Percentiles rank a stretch among this genome's conserved stretches.
These are phyloP conservation scores for Tympanoctomys barrerae DNA, from an alignment of 2,797 vertebrate genomes.

Conservation along the genomic window DNA sequence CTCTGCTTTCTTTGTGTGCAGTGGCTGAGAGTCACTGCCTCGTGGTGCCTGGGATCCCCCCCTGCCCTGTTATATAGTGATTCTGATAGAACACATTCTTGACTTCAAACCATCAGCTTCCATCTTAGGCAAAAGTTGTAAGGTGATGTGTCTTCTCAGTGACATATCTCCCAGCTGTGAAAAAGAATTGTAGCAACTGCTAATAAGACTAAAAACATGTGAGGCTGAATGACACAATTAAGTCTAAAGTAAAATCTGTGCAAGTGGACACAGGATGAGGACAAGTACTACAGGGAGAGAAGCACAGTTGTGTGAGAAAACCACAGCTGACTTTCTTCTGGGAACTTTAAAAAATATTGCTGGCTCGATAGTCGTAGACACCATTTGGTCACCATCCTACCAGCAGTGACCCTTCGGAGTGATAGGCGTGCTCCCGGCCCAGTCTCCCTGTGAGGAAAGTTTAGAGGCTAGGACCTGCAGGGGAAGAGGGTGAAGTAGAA, in stretches of 20 bases:
- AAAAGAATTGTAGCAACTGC: neutral
- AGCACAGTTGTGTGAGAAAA: neutral
- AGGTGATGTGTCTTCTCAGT: neutral
- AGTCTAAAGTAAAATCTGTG: neutral
- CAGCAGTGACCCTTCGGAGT: neutral
- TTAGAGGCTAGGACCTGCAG: constrained; percentile 74
- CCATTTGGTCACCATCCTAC: neutral
- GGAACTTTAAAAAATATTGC: neutral
- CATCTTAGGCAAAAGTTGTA: neutral
- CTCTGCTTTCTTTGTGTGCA: neutral
- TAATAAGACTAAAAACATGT: neutral
- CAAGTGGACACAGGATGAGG: neutral
- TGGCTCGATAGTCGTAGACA: constrained; percentile 39
- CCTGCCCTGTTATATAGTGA: neutral
- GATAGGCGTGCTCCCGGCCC: constrained; percentile 71
- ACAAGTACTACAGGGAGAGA: neutral
- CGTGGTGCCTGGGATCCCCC: neutral
- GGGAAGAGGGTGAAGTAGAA: constrained; percentile 91
- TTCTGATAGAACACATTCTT: neutral
- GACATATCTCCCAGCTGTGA: neutral
- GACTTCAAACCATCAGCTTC: constrained; percentile 31
- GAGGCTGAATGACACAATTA: neutral
- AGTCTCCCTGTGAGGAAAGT: constrained; percentile 78
- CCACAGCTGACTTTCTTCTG: neutral
- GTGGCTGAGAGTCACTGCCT: neutral